phyloP scores from a whole-genome alignment of 2,797 vertebrate species.

The Myripristis murdjan region DNA sequence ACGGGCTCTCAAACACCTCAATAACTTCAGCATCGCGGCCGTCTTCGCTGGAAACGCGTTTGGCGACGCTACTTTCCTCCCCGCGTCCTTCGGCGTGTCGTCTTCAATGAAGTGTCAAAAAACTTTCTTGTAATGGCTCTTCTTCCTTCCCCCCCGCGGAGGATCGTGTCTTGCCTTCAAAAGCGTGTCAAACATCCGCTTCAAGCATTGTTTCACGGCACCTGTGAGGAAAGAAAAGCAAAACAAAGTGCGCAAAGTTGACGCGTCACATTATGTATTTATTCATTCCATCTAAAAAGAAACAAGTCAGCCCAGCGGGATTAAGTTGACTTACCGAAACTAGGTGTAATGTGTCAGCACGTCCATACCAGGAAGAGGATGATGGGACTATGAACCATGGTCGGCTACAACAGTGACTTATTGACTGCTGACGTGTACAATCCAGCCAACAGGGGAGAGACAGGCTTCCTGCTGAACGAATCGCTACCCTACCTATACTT shows the following conservation, averaged over 20 bases:
- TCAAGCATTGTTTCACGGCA: constrained; percentile 3
- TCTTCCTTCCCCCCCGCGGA: neutral
- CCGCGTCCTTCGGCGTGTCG: constrained; percentile 17
- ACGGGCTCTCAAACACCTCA: constrained; percentile 43
- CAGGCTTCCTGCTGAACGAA: constrained; percentile 56
- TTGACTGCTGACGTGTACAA: constrained; percentile 86
- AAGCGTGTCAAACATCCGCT: neutral
- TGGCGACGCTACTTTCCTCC: too few relatives aligned
- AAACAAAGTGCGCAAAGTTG: neutral
- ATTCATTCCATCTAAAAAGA: neutral
- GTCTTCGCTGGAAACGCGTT: constrained; percentile 25
- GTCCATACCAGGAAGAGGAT: constrained; percentile 79
- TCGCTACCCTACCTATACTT: constrained; percentile 37
- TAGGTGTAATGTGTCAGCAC: constrained; percentile 56
- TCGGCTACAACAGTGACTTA: constrained; percentile 43
- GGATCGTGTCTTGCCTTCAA: neutral
- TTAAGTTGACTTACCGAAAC: constrained; percentile 56
- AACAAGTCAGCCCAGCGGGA: neutral
- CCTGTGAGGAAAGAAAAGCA: constrained; percentile 31
- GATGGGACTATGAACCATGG: constrained; percentile 42
- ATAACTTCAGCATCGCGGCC: constrained; percentile 34
- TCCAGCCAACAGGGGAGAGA: constrained; percentile 66
- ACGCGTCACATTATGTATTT: fast-evolving
- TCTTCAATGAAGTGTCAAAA: constrained; percentile 16
- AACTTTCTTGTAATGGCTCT: neutral